phyloP scores from a whole-genome alignment of 2,888 invertebrate species.

The Dasysyrphus albostriatus region DNA sequence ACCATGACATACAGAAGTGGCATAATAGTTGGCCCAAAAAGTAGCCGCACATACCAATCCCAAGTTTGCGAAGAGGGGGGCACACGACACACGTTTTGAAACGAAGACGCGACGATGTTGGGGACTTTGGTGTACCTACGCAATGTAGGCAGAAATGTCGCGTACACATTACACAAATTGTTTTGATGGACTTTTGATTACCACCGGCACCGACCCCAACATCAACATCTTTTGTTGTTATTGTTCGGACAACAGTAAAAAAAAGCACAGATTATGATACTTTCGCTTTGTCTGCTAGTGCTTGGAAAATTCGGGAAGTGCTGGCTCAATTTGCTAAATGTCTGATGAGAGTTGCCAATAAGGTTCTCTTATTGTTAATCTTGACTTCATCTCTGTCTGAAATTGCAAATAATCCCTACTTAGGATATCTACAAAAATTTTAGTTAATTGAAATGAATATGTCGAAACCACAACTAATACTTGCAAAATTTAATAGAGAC shows the following conservation, averaged over 20 bases:
- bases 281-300: conserved; percentile 20
- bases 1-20: conserved; percentile 69
- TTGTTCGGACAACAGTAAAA: not conserved
- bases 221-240: not conserved
- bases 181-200: conserved; percentile 60
- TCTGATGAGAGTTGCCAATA: conserved; percentile 1
- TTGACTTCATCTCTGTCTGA: not conserved
- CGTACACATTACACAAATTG: conserved; percentile 59
- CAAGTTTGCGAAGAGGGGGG: conserved; percentile 29
- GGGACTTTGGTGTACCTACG: not conserved
- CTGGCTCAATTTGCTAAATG: conserved; percentile 1
- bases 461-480: not conserved
- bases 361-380: not conserved
- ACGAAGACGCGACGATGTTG: conserved; percentile 1
- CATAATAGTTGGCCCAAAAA: conserved; percentile 71
- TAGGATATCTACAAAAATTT: not conserved
- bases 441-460: not conserved
- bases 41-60: conserved; percentile 6
- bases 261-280: not conserved
- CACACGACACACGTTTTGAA: conserved; percentile 65
- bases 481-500: no score
- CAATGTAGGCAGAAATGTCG: conserved; percentile 48
- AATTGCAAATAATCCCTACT: not conserved
- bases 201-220: not conserved
- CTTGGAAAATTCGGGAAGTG: conserved; percentile 10